Conservation (phyloP, 2,113 vertebrate species). For the Dromas ardeola region DNA sequence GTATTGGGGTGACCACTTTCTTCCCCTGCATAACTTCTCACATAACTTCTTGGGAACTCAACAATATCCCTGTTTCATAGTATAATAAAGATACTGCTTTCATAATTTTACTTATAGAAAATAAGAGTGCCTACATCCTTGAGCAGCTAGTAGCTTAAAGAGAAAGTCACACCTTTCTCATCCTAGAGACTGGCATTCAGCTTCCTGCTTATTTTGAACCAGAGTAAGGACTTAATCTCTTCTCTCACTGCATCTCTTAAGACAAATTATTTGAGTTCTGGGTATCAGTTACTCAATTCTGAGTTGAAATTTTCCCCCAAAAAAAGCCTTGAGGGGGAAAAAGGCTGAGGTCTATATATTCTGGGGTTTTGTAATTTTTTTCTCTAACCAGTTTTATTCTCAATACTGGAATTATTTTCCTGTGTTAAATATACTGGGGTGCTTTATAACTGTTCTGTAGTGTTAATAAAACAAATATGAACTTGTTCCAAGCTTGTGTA, state of each 20-base stretch:
- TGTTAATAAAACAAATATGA: background rate
- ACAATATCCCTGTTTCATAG: background rate
- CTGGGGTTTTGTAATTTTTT: background rate
- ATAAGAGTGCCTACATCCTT: background rate
- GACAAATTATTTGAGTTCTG: background rate
- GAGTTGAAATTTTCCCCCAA: background rate
- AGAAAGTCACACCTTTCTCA: background rate
- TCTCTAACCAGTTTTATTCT: background rate
- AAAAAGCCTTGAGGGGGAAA: background rate
- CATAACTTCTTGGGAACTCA: background rate
- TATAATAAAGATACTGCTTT: background rate
- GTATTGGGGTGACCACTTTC: background rate
- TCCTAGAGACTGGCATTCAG: background rate
- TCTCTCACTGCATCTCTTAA: background rate
- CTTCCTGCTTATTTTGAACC: background rate
- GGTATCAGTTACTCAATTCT: background rate
- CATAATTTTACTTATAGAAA: background rate
- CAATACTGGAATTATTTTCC: background rate
- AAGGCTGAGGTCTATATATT: background rate
- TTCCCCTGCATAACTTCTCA: background rate
- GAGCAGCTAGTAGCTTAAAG: background rate
- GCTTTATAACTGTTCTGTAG: background rate
- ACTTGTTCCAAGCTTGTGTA: background rate
- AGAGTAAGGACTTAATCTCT: background rate
- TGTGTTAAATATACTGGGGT: background rate